Conservation (phyloP, 2,113 vertebrate genomes). For the Alethe castanea region DNA sequence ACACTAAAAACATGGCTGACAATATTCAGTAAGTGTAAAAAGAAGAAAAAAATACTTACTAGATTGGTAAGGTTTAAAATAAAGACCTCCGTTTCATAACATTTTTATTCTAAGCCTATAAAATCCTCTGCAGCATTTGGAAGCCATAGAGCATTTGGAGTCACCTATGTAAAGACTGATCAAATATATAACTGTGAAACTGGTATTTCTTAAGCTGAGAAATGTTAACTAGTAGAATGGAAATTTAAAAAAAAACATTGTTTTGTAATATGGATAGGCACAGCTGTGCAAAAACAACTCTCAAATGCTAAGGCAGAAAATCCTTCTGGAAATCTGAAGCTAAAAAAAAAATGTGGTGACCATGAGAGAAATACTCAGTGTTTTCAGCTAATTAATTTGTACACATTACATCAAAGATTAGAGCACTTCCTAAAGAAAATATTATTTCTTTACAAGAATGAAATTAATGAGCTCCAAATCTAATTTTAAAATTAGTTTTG, state of each 20-base stretch:
- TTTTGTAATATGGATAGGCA: neutral
- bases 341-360: neutral
- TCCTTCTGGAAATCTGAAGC: neutral
- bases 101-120: neutral
- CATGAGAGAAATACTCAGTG: neutral
- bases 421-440: neutral
- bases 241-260: neutral
- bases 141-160: neutral
- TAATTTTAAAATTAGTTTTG: neutral
- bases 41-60: neutral
- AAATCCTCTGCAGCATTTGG: neutral
- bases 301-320: neutral
- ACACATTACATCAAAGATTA: neutral
- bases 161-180: neutral
- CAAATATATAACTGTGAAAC: neutral
- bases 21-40: neutral
- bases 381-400: neutral
- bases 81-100: neutral
- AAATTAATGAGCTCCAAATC: neutral
- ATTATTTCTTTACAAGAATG: neutral
- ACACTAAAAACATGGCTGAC: neutral
- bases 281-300: neutral
- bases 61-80: neutral
- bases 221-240: neutral
- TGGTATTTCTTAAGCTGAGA: neutral